phyloP scores from a whole-genome alignment of 2,113 vertebrate species.

The Ceratotherium simum region DNA sequence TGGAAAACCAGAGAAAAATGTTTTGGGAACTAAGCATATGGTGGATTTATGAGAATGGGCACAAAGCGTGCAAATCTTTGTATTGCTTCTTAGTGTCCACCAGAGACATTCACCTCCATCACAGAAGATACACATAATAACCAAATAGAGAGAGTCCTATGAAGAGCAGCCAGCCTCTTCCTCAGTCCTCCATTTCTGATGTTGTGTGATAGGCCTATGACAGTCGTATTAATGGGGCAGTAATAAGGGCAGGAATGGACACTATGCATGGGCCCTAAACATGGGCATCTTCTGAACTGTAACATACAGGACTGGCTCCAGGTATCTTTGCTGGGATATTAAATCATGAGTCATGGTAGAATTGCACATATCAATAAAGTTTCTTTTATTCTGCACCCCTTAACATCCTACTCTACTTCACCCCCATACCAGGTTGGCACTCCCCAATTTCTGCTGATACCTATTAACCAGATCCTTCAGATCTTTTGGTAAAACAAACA shows the following conservation, averaged over 20 bases:
- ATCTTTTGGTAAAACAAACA: slow-evolving; percentile 23
- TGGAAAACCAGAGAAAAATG: neutral
- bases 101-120: neutral
- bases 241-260: neutral
- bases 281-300: neutral
- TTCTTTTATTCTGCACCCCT: neutral
- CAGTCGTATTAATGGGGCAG: rapidly evolving
- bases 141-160: neutral
- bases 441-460: neutral
- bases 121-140: neutral
- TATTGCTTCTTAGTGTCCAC: neutral
- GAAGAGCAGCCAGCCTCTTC: neutral
- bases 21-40: neutral
- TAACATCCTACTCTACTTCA: neutral
- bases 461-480: neutral
- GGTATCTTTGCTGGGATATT: neutral
- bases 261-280: neutral
- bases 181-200: neutral
- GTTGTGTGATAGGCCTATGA: neutral
- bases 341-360: neutral
- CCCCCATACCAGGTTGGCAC: neutral
- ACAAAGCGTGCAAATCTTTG: neutral
- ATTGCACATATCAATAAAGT: neutral
- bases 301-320: neutral
- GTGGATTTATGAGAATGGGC: neutral